phyloP scores from a whole-genome alignment of 2,797 vertebrate species.

The Sarcoramphus papa region DNA sequence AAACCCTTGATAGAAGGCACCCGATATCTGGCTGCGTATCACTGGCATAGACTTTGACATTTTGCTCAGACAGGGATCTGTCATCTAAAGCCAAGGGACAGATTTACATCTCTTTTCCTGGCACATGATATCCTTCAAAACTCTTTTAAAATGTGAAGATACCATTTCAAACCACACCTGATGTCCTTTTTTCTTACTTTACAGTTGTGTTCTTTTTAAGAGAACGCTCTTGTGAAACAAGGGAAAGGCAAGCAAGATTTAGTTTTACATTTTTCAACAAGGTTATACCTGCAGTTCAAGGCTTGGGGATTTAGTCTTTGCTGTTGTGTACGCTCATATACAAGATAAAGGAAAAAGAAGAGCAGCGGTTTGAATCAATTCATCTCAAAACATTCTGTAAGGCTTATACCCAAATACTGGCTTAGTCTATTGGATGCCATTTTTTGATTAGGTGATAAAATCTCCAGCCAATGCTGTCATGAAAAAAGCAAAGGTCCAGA shows the following conservation, averaged over 20 bases:
- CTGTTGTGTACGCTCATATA: background rate
- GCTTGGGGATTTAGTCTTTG: background rate
- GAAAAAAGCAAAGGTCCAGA: background rate
- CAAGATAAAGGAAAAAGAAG: background rate
- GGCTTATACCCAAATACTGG: background rate
- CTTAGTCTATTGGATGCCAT: background rate
- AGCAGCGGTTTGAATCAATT: background rate
- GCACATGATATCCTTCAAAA: background rate
- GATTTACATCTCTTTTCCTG: background rate
- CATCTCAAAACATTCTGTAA: background rate
- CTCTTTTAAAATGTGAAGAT: background rate
- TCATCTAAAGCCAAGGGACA: background rate
- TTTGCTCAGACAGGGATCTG: background rate
- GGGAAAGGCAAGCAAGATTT: background rate
- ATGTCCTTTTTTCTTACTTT: background rate
- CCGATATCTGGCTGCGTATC: background rate
- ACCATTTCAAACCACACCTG: background rate
- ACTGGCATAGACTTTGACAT: background rate
- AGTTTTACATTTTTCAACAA: background rate
- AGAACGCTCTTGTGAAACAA: background rate
- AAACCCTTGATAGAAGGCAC: background rate
- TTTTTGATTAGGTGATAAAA: background rate
- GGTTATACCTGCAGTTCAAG: background rate
- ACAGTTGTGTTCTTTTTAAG: background rate
- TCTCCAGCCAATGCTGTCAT: background rate